These are phyloP conservation scores for Syndactyla subalaris DNA, from an alignment of 2,797 vertebrate genomes.

Conservation along the genomic window DNA sequence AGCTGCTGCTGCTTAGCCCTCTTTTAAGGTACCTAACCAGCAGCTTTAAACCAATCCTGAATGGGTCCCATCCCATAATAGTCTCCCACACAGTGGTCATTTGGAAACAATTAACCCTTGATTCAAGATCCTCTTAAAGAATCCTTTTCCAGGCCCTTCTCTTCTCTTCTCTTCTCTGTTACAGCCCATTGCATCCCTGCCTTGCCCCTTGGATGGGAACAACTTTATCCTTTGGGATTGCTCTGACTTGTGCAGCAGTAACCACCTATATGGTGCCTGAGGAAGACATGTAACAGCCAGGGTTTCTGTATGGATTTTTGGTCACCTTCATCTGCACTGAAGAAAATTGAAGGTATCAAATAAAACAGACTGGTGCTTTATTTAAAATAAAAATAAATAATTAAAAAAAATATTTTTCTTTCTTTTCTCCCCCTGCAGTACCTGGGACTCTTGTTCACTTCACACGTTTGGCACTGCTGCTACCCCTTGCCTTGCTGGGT, in stretches of 20 bases:
- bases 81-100: conserved; percentile 42
- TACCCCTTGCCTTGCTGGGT: not conserved
- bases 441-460: conserved; percentile 8
- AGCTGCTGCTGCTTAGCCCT: conserved; percentile 42
- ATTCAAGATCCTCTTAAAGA: conserved; percentile 46
- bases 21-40: conserved; percentile 60
- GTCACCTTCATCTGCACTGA: not conserved
- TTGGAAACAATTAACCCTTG: conserved; percentile 70
- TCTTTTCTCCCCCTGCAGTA: not conserved
- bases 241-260: not conserved
- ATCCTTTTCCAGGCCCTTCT: not conserved
- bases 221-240: not conserved
- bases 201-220: not conserved
- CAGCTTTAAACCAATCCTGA: conserved; percentile 36
- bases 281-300: not conserved
- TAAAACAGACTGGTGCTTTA: not conserved
- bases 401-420: not conserved
- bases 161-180: not conserved
- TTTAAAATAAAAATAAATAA: not conserved
- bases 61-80: conserved; percentile 51
- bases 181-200: not conserved
- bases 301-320: not conserved
- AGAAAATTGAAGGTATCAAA: not conserved
- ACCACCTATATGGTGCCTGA: not conserved
- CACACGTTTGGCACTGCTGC: conserved; percentile 9